Percentiles rank a stretch among this genome's conserved stretches.
These are phyloP conservation scores for Sebastes vulpes DNA, from an alignment of 2,797 vertebrate genomes.

Conservation along the genomic window DNA sequence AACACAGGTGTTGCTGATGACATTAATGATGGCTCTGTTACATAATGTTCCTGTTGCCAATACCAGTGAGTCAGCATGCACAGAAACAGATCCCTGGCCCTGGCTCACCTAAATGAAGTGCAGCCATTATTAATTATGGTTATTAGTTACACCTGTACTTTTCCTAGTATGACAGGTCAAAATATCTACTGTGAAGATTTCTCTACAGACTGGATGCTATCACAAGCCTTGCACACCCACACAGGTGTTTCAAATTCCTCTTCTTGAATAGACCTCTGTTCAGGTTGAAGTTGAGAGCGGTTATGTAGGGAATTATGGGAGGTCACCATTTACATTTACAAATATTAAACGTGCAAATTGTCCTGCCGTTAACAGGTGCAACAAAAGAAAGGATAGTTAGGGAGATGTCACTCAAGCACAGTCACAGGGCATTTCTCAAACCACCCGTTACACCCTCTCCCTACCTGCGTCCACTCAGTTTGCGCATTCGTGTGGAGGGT, in stretches of 20 bases:
- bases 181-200: neutral
- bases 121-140: neutral
- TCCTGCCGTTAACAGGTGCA: neutral
- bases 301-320: neutral
- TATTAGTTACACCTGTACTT: neutral
- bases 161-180: neutral
- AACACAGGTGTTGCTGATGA: neutral
- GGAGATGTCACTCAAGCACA: neutral
- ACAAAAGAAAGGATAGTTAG: neutral
- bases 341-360: neutral
- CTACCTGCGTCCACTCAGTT: too few relatives aligned
- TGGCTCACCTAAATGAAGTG: neutral
- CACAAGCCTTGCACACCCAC: neutral
- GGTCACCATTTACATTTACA: neutral
- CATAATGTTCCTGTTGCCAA: neutral
- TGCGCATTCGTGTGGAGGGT: too few relatives aligned
- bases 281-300: neutral
- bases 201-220: neutral
- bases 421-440: too few relatives aligned
- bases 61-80: neutral
- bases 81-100: neutral
- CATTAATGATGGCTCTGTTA: neutral
- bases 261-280: neutral
- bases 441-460: too few relatives aligned
- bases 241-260: neutral